These are phyloP conservation scores for Ranitomeya imitator DNA, from an alignment of 2,113 vertebrate genomes.

Conservation along the genomic window DNA sequence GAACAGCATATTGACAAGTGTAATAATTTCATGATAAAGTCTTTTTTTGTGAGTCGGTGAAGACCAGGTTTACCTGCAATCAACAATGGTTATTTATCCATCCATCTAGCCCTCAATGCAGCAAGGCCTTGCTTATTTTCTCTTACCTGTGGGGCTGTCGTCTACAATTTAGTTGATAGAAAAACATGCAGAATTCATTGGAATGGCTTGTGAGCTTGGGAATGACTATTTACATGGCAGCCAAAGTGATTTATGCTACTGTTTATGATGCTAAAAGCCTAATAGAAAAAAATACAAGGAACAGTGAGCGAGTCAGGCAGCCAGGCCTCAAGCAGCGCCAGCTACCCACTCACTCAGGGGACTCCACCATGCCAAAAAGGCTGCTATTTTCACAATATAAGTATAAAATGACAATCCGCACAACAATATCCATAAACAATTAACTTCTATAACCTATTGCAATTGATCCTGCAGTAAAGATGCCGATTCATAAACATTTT, in stretches of 20 bases:
- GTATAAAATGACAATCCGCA: conserved; percentile 27
- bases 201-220: conserved; percentile 29
- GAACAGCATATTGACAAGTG: too few species aligned
- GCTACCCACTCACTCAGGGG: conserved; percentile 9
- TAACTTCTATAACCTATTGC: conserved; percentile 36
- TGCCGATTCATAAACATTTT: neutral
- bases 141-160: conserved; percentile 24
- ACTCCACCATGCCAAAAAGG: conserved; percentile 29
- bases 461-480: conserved; percentile 27
- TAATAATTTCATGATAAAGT: neutral
- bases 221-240: conserved; percentile 48
- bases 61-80: neutral
- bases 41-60: neutral
- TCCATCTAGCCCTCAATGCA: conserved; percentile 15
- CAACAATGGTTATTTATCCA: neutral
- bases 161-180: conserved; percentile 47
- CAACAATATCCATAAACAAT: conserved; percentile 52
- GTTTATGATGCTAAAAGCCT: conserved; percentile 52
- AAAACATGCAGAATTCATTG: conserved; percentile 33
- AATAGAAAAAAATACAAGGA: conserved; percentile 13
- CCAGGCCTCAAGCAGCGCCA: conserved; percentile 33
- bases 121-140: neutral
- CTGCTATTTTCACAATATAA: conserved; percentile 14
- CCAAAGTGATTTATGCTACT: conserved; percentile 53
- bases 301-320: conserved; percentile 29